These are phyloP conservation scores for Eilema sororculum DNA, from an alignment of 2,888 invertebrate genomes.

Conservation along the genomic window DNA sequence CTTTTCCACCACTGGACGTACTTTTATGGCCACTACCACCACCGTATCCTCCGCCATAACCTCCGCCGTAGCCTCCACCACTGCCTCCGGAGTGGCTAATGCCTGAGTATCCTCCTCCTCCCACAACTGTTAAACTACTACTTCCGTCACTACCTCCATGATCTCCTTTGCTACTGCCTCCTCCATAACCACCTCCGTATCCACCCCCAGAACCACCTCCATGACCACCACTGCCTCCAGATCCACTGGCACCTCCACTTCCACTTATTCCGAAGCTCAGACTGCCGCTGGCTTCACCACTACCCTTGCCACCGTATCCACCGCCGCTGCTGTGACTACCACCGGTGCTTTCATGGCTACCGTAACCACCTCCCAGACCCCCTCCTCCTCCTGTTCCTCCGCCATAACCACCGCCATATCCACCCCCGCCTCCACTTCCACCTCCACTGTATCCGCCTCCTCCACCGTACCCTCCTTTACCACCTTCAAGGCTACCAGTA, in stretches of 20 bases:
- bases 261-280: slow-evolving; percentile 30
- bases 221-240: slow-evolving; percentile 22
- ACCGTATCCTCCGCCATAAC: slow-evolving; percentile 10
- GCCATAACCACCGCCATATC: slow-evolving; percentile 49
- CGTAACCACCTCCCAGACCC: slow-evolving; percentile 47
- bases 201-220: background rate
- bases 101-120: slow-evolving; percentile 3
- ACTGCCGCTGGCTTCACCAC: slow-evolving; percentile 36
- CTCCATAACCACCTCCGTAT: slow-evolving; percentile 1
- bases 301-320: slow-evolving; percentile 29
- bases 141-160: slow-evolving; percentile 16
- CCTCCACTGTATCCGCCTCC: slow-evolving; percentile 70
- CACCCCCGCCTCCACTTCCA: slow-evolving; percentile 64
- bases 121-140: slow-evolving; percentile 1
- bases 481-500: slow-evolving; percentile 71
- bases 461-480: slow-evolving; percentile 77
- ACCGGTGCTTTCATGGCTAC: slow-evolving; percentile 47
- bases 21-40: slow-evolving; percentile 39
- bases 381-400: slow-evolving; percentile 50
- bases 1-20: slow-evolving; percentile 29
- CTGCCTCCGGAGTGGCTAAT: background rate
- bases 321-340: slow-evolving; percentile 53
- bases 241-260: slow-evolving; percentile 28
- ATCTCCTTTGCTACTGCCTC: background rate
- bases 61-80: slow-evolving; percentile 2